Percentiles rank a stretch among this genome's conserved stretches.
These are phyloP conservation scores for Rhamphomyia laevipes DNA, from an alignment of 2,888 invertebrate species.

Conservation along the genomic window DNA sequence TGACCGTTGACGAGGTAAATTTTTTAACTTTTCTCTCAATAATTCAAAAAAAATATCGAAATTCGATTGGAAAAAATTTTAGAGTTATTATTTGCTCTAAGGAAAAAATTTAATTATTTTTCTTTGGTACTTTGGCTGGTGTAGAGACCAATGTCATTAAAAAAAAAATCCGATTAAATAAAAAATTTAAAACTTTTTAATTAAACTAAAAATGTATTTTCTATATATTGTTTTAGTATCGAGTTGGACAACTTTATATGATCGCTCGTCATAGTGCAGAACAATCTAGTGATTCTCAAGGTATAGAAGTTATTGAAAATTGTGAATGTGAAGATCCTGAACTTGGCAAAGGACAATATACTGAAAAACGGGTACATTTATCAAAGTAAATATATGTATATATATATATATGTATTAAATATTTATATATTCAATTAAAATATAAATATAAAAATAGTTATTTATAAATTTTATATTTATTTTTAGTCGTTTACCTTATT, in stretches of 20 bases:
- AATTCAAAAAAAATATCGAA: background rate
- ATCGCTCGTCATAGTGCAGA: slow-evolving; percentile 87
- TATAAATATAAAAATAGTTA: background rate
- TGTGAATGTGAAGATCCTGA: slow-evolving; percentile 63
- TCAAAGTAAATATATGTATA: slow-evolving; percentile 52
- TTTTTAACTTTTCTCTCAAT: background rate
- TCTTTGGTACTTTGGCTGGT: too few relatives aligned
- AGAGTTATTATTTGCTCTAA: too few relatives aligned
- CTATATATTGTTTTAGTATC: slow-evolving; percentile 49
- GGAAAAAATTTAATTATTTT: too few relatives aligned
- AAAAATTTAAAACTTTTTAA: slow-evolving; percentile 7
- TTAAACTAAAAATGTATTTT: background rate
- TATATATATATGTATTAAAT: too few relatives aligned
- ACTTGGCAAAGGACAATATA: slow-evolving; percentile 76
- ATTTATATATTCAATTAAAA: background rate
- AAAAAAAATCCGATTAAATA: background rate
- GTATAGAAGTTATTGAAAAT: slow-evolving; percentile 83
- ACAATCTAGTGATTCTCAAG: slow-evolving; percentile 80
- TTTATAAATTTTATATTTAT: background rate
- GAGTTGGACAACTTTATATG: slow-evolving; percentile 87
- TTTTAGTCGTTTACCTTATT: slow-evolving; percentile 74
- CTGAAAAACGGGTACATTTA: slow-evolving; percentile 81
- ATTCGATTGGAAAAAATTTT: too few relatives aligned
- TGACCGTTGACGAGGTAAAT: slow-evolving; percentile 79
- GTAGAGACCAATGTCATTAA: too few relatives aligned